Evolutionary conservation across 2,888 invertebrate species (phyloP).

Genomic region (Drosophila paramelanica): DNA sequence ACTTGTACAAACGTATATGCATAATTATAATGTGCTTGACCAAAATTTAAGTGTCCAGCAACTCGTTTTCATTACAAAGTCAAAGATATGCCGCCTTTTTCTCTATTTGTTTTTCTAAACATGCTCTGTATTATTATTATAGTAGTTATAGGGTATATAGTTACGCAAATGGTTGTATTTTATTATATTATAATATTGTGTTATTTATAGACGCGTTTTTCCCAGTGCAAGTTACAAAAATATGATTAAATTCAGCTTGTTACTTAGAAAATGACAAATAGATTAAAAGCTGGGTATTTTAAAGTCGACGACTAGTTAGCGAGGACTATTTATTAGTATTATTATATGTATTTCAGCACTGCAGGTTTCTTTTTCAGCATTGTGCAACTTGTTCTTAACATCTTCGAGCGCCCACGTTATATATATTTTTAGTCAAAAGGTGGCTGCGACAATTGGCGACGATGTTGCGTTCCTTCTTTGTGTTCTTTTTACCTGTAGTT

Average conservation of each 20-base stretch:
- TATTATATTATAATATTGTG: background rate
- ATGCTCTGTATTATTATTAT: background rate
- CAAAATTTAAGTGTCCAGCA: constrained; percentile 67
- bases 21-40: constrained; percentile 70
- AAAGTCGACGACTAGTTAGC: constrained; percentile 8
- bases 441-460: constrained; percentile 32
- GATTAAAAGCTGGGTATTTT: constrained; percentile 12
- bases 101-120: constrained; percentile 27
- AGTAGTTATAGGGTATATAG: constrained; percentile 6
- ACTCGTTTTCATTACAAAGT: constrained; percentile 67
- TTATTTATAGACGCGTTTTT: background rate
- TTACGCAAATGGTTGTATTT: background rate
- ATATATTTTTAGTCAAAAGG: constrained; percentile 62
- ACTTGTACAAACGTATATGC: constrained; percentile 25
- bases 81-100: constrained; percentile 62
- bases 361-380: constrained; percentile 37
- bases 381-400: constrained; percentile 77
- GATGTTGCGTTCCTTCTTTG: constrained; percentile 14
- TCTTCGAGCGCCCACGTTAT: constrained; percentile 69
- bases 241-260: background rate
- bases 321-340: constrained; percentile 44
- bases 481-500: constrained; percentile 2
- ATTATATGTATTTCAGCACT: constrained; percentile 44
- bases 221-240: no score
- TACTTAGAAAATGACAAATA: background rate